Evolutionary conservation across 1,140 invertebrate genomes (phyloP), one percentile per base, ranked within the genome.

Genomic region (Phortica variegata): DNA sequence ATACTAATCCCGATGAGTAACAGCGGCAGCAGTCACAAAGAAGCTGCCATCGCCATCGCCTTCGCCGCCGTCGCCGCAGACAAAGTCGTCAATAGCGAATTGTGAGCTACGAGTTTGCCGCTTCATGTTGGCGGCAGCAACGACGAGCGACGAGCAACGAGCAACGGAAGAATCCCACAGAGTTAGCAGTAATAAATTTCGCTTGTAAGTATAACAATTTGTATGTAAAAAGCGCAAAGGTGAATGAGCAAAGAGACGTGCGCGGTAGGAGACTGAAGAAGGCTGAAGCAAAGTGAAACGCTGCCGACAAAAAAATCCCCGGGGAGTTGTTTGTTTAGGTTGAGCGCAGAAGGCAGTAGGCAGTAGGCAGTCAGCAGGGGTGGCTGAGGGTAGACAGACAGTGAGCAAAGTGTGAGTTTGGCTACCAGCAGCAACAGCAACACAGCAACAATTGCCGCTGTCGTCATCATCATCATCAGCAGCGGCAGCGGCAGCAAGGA

Each of bases 181-280:
- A 39, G 56, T 43, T 45, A 38, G 52, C 43, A 63, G 62, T 57
- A 68, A 73, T 73, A 73, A 73, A 73, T 73, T 68, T 65, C 50
- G 53, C 49, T 61, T 65, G 65, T 68, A 73, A 73, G 70, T 73
- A 63, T 70, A 73, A 73, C 70, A 73, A 73, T 73, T 73, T 73
- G 70, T 73, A 73, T 62, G 65, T 69, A 69, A 61, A 69, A 61
- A 56, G 65, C 65, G 65, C 51, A 48, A 56, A 54, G 52, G 49
- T 16, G 12, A 36, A 16, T 16, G 55, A 56, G 17, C 47, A 47
- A 18, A 39, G 29, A 31, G 37, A 29, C 34, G 19, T 15, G 15
- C 5, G 41, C 47, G 40, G 16, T 44, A n/a, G 12, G 38, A 43
- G 46, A 32, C 41, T 45, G 17, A 42, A 26, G 40, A n/a, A 42